A percentile compares a stretch with the other conserved stretches of the same genome.
These are phyloP conservation scores for Hemithea aestivaria DNA, from an alignment of 2,888 invertebrate genomes.

Conservation along the genomic window DNA sequence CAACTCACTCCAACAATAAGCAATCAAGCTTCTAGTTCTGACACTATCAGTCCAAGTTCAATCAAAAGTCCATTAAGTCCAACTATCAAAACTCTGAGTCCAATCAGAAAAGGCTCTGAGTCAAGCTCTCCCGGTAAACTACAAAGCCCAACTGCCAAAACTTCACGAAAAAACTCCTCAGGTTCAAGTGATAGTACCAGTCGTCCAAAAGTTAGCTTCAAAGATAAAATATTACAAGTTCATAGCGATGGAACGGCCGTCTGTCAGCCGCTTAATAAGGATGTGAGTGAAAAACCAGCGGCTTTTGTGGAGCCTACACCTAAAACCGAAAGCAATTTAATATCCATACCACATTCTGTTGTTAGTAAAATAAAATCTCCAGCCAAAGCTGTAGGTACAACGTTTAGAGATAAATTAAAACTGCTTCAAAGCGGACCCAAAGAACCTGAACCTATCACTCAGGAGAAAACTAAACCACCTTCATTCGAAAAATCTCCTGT, in stretches of 20 bases:
- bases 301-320: conserved; percentile 68
- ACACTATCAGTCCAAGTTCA: conserved; percentile 73
- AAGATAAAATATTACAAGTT: conserved; percentile 80
- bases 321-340: conserved; percentile 67
- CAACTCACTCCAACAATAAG: conserved; percentile 64
- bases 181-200: conserved; percentile 66
- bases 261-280: conserved; percentile 66
- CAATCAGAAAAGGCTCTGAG: conserved; percentile 71
- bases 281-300: conserved; percentile 62
- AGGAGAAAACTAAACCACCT: conserved; percentile 50
- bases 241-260: conserved; percentile 74
- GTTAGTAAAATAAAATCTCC: conserved; percentile 76
- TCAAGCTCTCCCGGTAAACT: conserved; percentile 73
- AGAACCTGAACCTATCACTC: conserved; percentile 42
- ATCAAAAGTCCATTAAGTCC: conserved; percentile 74
- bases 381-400: conserved; percentile 68
- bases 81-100: conserved; percentile 70
- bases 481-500: conserved; percentile 47
- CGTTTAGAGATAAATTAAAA: conserved; percentile 73
- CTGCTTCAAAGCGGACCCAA: conserved; percentile 63
- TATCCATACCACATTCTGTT: conserved; percentile 74
- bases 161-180: conserved; percentile 70
- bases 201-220: conserved; percentile 81
- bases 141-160: conserved; percentile 68
- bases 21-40: conserved; percentile 73